Conservation (phyloP, 35 echinoderm and acorn worm species). For the Ophiothrix spiculata region DNA sequence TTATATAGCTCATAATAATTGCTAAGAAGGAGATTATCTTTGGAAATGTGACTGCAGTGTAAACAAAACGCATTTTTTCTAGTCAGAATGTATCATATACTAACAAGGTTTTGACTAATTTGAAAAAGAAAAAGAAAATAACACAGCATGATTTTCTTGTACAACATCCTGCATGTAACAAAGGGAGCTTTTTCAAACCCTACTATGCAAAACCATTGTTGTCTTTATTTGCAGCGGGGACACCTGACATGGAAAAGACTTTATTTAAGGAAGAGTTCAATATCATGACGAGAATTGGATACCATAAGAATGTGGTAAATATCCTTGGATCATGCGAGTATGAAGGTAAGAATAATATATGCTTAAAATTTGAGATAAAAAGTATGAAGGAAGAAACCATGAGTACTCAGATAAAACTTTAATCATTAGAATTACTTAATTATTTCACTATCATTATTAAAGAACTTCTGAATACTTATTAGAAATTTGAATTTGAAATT, state of each 20-base stretch:
- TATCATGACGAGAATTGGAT: background rate
- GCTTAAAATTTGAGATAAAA: too few species aligned
- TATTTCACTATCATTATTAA: background rate
- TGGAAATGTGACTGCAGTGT: background rate
- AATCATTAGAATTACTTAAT: background rate
- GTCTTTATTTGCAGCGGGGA: background rate
- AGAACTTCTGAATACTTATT: background rate
- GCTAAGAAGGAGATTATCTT: background rate
- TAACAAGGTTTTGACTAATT: background rate
- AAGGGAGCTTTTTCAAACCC: background rate
- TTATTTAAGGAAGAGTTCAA: slow-evolving; percentile 8
- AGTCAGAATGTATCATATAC: background rate
- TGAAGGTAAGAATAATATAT: too few species aligned
- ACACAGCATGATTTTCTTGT: background rate
- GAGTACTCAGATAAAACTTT: background rate
- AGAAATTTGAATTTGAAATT: too few species aligned
- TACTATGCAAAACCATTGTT: too few species aligned
- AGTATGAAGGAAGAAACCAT: too few species aligned
- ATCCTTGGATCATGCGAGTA: background rate
- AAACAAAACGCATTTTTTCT: background rate
- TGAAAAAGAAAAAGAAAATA: background rate
- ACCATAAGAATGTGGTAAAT: background rate
- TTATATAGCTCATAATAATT: background rate
- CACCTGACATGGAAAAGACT: background rate
- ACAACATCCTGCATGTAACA: background rate